Evolutionary conservation across 2,888 invertebrate species (phyloP).

Genomic region (Acleris holmiana): DNA sequence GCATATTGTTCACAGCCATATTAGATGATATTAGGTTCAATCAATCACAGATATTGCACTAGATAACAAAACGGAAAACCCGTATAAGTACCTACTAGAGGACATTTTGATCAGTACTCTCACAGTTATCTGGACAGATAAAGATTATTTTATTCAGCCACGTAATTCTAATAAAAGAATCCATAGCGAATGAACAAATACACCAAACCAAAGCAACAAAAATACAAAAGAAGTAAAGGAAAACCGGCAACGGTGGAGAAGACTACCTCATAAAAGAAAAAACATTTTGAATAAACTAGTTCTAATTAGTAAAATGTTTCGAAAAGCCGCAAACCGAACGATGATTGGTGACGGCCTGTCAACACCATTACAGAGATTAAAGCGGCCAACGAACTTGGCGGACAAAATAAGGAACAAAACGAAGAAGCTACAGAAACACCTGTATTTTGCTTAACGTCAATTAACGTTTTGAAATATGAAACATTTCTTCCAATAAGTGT

Average conservation of each 20-base stretch:
- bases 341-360: conserved; percentile 27
- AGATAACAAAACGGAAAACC: conserved; percentile 1
- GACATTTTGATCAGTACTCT: conserved; percentile 33
- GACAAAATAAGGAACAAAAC: conserved; percentile 4
- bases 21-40: neutral
- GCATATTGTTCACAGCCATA: neutral
- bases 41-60: conserved; percentile 5
- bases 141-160: conserved; percentile 43
- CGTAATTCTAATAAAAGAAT: no score
- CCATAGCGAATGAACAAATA: no score
- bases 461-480: conserved; percentile 33
- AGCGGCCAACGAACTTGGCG: conserved; percentile 21
- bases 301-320: neutral
- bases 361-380: conserved; percentile 28
- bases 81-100: conserved; percentile 2
- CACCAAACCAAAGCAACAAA: no score
- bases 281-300: neutral
- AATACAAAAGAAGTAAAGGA: neutral
- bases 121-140: conserved; percentile 50
- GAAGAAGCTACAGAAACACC: conserved; percentile 8
- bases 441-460: conserved; percentile 12
- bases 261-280: neutral
- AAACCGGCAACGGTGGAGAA: conserved; percentile 40
- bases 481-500: conserved; percentile 41
- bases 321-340: conserved; percentile 9